phyloP scores from a whole-genome alignment of 2,113 vertebrate species.

The Sinocyclocheilus anshuiensis region DNA sequence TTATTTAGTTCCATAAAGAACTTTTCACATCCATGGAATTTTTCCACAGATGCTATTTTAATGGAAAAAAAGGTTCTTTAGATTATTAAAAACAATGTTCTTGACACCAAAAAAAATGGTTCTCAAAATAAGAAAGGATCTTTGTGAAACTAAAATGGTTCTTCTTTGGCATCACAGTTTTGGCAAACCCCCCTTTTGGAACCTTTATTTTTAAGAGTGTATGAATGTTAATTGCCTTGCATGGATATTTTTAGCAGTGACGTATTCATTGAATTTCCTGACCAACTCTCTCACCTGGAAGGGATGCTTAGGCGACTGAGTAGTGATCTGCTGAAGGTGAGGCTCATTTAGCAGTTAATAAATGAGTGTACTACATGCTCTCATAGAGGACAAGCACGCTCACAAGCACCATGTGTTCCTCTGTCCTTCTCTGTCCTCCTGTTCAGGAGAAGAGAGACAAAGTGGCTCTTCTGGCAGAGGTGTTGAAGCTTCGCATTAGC shows the following conservation, averaged over 20 bases:
- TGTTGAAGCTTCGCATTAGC: constrained; percentile 77
- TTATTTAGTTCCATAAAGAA: not conserved
- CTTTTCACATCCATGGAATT: not conserved
- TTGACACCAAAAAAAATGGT: too few relatives aligned
- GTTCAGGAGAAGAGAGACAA: constrained; percentile 83
- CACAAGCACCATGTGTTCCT: constrained; percentile 6
- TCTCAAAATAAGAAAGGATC: too few relatives aligned
- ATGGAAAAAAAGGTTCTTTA: too few relatives aligned
- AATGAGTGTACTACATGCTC: constrained; percentile 13
- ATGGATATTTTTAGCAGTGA: constrained; percentile 34
- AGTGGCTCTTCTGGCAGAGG: constrained; percentile 76
- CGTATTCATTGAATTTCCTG: constrained; percentile 58
- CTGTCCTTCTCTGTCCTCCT: not conserved
- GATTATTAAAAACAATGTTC: too few relatives aligned
- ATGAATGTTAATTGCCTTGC: not conserved
- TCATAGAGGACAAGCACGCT: constrained; percentile 7
- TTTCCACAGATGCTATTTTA: not conserved
- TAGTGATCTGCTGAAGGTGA: constrained; percentile 86
- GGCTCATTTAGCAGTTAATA: constrained; percentile 37
- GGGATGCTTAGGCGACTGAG: constrained; percentile 87
- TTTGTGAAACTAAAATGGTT: too few relatives aligned
- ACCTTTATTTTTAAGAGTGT: not conserved
- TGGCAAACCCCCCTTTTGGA: too few relatives aligned
- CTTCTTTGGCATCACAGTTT: too few relatives aligned
- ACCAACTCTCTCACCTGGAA: constrained; percentile 86